These are phyloP conservation scores for Sorex maritimensis DNA, from an alignment of 2,797 vertebrate genomes.

Conservation along the genomic window DNA sequence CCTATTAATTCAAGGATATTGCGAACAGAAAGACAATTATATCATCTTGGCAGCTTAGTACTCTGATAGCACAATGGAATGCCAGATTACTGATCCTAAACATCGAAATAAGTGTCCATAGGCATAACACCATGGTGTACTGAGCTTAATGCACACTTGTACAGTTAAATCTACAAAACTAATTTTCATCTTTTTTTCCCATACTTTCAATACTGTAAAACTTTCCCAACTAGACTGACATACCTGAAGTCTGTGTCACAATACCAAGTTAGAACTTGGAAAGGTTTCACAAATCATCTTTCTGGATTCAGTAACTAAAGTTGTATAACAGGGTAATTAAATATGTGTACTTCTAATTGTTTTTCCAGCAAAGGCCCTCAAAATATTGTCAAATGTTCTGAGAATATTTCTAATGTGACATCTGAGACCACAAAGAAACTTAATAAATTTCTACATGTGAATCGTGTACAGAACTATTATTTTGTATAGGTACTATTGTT, in stretches of 20 bases:
- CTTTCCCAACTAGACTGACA: constrained; percentile 4
- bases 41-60: background rate
- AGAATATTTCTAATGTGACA: constrained; percentile 28
- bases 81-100: background rate
- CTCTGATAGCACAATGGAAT: background rate
- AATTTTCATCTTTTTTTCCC: constrained; percentile 22
- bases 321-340: constrained; percentile 16
- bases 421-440: background rate
- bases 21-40: background rate
- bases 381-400: constrained; percentile 21
- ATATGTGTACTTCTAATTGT: constrained; percentile 26
- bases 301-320: constrained; percentile 24
- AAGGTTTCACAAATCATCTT: background rate
- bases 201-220: background rate
- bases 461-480: constrained; percentile 3
- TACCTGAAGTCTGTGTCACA: background rate
- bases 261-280: background rate
- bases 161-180: constrained; percentile 51
- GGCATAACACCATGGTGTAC: background rate
- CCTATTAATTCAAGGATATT: constrained; percentile 45
- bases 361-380: background rate
- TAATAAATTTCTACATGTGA: background rate
- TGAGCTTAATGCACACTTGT: background rate
- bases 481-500: background rate
- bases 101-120: background rate